Evolutionary conservation across 2,888 invertebrate genomes (phyloP).

Genomic region (Campopleginae sp.): DNA sequence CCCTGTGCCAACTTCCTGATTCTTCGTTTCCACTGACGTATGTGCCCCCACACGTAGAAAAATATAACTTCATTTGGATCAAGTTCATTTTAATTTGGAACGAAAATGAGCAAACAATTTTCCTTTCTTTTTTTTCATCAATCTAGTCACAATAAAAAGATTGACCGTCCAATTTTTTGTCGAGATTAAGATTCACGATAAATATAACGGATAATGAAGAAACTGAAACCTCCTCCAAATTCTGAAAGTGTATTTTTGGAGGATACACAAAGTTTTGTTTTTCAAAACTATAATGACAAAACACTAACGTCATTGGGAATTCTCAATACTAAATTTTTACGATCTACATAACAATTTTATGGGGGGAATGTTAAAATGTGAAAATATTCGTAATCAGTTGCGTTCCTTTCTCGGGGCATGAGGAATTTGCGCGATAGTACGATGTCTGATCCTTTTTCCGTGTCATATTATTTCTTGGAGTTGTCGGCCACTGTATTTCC

Average conservation of each 20-base stretch:
- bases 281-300: neutral
- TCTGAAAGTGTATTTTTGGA: neutral
- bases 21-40: conserved; percentile 28
- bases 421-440: neutral
- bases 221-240: neutral
- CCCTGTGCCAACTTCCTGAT: conserved; percentile 63
- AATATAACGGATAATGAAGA: neutral
- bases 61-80: conserved; percentile 27
- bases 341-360: neutral
- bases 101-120: neutral
- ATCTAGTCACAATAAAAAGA: neutral
- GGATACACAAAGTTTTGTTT: neutral
- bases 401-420: neutral
- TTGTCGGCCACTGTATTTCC: conserved; percentile 24
- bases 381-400: neutral
- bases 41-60: conserved; percentile 16
- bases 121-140: too few species aligned
- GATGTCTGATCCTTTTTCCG: conserved; percentile 4
- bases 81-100: conserved; percentile 34
- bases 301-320: neutral
- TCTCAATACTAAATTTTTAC: neutral
- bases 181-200: too few species aligned
- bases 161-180: too few species aligned
- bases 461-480: conserved; percentile 34
- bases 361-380: neutral